Conservation (phyloP, 2,888 invertebrate genomes). For the Coremacera marginata region DNA sequence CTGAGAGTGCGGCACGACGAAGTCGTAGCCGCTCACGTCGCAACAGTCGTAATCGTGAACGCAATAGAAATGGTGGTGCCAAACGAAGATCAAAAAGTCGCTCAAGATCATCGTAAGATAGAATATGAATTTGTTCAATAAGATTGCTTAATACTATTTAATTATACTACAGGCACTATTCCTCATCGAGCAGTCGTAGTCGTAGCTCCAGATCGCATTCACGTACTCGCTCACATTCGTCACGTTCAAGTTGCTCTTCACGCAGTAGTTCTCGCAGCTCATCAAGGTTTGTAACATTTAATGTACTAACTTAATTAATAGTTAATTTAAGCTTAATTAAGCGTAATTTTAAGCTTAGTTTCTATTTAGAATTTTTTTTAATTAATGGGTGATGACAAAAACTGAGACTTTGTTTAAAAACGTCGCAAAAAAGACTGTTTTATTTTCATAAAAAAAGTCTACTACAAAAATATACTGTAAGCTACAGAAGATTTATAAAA, state of each 20-base stretch:
- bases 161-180: constrained; percentile 55
- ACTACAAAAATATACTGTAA: no score
- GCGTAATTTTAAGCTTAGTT: no score
- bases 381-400: no score
- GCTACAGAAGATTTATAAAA: no score
- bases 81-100: constrained; percentile 66
- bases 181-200: constrained; percentile 64
- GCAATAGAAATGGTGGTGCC: constrained; percentile 34
- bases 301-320: no score
- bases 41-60: constrained; percentile 46
- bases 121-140: background rate
- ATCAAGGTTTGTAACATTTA: constrained; percentile 52
- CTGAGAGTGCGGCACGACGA: constrained; percentile 64
- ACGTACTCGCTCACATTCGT: constrained; percentile 64
- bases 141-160: background rate
- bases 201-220: constrained; percentile 64
- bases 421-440: no score
- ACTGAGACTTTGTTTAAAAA: background rate
- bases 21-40: constrained; percentile 65
- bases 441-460: background rate
- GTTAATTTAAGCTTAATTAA: no score
- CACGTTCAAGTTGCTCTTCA: constrained; percentile 66
- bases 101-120: constrained; percentile 69
- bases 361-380: no score
- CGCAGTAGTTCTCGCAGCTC: constrained; percentile 65